Base-by-base conservation (phyloP, 2,113 vertebrate species). In the Eublepharis macularius region DNA sequence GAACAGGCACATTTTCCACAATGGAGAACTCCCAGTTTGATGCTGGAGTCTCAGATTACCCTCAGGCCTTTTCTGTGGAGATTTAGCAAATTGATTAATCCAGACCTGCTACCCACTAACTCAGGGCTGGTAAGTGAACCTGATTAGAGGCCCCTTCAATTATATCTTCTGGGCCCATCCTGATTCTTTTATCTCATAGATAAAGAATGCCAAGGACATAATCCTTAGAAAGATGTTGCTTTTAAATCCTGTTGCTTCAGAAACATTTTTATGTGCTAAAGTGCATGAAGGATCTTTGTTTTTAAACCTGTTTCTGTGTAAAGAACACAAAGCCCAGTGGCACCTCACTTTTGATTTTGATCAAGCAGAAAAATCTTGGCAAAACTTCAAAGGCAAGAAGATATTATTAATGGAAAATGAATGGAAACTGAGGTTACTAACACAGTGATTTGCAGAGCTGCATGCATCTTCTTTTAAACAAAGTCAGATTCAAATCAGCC, bases 301-400 rank as follows among this genome's bases (percentile, higher is more conserved):
- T 82, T n/a, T 29, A 51, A 66, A 68, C 69, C 9, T 36, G 34
- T 92, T 90, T 34, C 34, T 32, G 26, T 1, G 60, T 13, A 49
- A 86, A 85, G 39, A 82, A 47, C 21, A 45, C 70, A 74, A 14
- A 70, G 34, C 69, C 73, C 80, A 4, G 4, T 54, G 36, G 49
- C 26, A 39, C 2, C 7, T 83, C 70, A 83, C 72, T 13, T 82
- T 86, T 87, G 26, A 66, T 82, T 84, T n/a, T 72, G 76, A 19
- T 24, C 1, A 84, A 80, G 10, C 34, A 68, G 29, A 24, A 88
- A 19, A 1, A 34, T 89, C 14, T 76, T 16, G 76, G 24, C 82
- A 82, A 81, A 89, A 34, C 36, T 88, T 84, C 83, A 86, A 77
- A 39, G 60, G 57, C 6, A 24, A 3, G 1, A 9, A 10, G 8